Evolutionary conservation across 2,113 vertebrate species (phyloP), one percentile per base, ranked within the genome.

Genomic region (Scophthalmus maximus): DNA sequence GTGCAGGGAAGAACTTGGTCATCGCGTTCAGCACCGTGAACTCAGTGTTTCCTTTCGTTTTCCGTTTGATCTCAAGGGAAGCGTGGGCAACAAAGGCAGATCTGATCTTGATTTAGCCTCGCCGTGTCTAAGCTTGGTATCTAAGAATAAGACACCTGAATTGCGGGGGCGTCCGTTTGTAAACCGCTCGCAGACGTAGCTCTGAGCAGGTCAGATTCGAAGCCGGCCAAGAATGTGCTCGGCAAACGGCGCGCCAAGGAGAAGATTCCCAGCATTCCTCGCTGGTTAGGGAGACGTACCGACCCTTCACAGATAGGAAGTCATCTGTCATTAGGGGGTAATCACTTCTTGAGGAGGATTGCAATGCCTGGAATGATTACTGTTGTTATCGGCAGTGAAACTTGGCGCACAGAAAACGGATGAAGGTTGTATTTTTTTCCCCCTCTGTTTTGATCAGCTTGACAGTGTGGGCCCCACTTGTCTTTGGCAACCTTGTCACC

Each of bases 261-360:
- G 66, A 86, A 82, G 80, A 88, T 89, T 92, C 89, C 81, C 85
- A 65, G 82, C 86, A 91, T 92, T 92, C 86, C 80, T 81, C 22
- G 0, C 47, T 79, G 82, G 63, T 84, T 81, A 79, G 84, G 86
- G 79, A 86, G 88, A 71, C 58, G 81, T 65, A 70, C 59, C 29
- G 74, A 76, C 83, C n/a, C 87, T 80, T 87, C 83, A 20, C 55
- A 74, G 87, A 91, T 82, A 90, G 91, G 91, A 92, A 90, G 87
- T 88, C 69, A 12, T 91, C 87, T 90, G 81, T 92, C 89, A 88
- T 85, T 85, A 82, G 69, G 68, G 82, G 73, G 68, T 87, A 82
- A 90, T 91, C 86, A 85, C 81, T 87, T 84, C 83, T 89, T 40
- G 69, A 87, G 84, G 75, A 89, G 84, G 73, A 74, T 73, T 57